Percentiles rank a stretch among this genome's conserved stretches.
These are phyloP conservation scores for Lithobates pipiens DNA, from an alignment of 2,797 vertebrate species.

Conservation along the genomic window DNA sequence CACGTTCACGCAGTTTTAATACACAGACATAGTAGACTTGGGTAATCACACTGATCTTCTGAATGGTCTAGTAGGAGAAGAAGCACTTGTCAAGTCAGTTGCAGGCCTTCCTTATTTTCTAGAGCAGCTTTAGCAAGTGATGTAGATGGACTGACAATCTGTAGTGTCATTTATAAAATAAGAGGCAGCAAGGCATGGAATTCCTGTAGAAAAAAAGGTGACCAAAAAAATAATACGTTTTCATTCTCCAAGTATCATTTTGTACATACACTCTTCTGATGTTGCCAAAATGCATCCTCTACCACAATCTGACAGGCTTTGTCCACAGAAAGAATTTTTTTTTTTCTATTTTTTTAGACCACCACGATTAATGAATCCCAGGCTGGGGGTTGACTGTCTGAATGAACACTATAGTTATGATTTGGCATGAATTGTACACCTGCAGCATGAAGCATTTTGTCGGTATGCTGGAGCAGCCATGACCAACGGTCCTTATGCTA, in stretches of 20 bases:
- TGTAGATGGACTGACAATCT: neutral
- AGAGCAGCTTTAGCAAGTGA: constrained; percentile 24
- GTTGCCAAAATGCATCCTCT: neutral
- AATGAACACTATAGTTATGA: neutral
- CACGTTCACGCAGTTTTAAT: no score
- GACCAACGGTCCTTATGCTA: neutral
- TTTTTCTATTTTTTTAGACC: no score
- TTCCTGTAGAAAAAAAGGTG: neutral
- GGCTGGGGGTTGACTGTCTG: neutral
- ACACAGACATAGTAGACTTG: no score
- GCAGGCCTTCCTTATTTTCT: neutral
- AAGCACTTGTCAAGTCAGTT: neutral
- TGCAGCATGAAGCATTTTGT: neutral
- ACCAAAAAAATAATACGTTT: neutral
- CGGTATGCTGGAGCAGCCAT: neutral
- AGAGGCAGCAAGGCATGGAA: constrained; percentile 16
- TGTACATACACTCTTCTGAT: neutral
- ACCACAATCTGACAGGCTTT: neutral
- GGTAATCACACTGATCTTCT: no score
- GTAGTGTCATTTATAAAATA: constrained; percentile 1
- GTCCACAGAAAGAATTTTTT: neutral
- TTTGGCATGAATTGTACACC: neutral
- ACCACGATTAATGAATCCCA: neutral
- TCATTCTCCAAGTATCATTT: neutral
- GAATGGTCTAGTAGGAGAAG: neutral